Evolutionary conservation across 2,797 vertebrate genomes (phyloP).

Genomic region (Australoheros facetus): DNA sequence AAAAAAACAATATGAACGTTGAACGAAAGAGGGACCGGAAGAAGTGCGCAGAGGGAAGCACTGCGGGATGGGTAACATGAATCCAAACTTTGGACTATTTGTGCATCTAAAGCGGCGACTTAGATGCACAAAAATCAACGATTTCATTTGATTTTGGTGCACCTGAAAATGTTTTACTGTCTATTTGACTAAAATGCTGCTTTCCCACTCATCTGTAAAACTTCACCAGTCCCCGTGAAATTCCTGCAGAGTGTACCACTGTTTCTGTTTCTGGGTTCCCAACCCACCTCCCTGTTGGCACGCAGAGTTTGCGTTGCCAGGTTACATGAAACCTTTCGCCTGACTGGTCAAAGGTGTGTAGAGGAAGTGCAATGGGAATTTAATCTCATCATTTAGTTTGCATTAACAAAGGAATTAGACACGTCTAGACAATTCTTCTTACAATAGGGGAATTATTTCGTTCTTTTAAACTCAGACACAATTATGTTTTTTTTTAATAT

Average conservation of each 20-base stretch:
- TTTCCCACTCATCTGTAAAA: constrained; percentile 57
- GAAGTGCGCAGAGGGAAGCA: not conserved
- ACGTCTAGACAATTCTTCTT: not conserved
- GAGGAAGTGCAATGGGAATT: not conserved
- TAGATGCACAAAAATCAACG: too few relatives aligned
- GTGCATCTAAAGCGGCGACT: not conserved
- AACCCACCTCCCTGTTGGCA: not conserved
- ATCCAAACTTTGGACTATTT: not conserved
- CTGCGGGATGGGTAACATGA: not conserved
- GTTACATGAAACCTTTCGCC: constrained; percentile 2
- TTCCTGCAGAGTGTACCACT: constrained; percentile 40
- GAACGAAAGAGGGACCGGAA: not conserved
- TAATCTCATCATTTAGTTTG: not conserved
- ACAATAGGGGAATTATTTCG: not conserved
- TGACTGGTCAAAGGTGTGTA: constrained; percentile 10
- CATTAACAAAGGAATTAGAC: not conserved
- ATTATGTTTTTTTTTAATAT: too few relatives aligned
- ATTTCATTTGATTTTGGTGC: not conserved
- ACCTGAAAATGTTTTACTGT: not conserved
- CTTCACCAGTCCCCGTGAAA: constrained; percentile 55
- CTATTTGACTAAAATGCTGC: not conserved
- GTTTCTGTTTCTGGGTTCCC: constrained; percentile 8
- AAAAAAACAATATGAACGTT: not conserved
- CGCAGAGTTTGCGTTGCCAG: not conserved
- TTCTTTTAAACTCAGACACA: not conserved